Percentiles rank a stretch among this genome's conserved stretches.
Evolutionary conservation across 2,797 vertebrate species (phyloP).

Genomic region (Decapterus maruadsi): DNA sequence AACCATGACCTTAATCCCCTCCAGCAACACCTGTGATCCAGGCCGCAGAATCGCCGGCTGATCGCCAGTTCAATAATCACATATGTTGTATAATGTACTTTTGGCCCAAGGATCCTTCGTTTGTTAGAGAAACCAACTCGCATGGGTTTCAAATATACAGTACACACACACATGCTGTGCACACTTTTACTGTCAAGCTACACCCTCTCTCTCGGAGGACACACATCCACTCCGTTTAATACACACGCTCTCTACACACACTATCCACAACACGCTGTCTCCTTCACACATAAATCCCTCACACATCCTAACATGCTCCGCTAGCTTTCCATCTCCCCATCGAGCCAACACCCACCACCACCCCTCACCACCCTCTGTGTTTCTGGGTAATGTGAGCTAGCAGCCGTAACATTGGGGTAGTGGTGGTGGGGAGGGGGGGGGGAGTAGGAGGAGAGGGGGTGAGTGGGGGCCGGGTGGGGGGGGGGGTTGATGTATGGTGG

Average conservation of each 20-base stretch:
- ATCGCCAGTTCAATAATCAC: not conserved
- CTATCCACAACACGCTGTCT: slow-evolving; percentile 55
- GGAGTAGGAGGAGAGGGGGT: not conserved
- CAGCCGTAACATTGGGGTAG: slow-evolving; percentile 58
- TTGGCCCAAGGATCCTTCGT: slow-evolving; percentile 9
- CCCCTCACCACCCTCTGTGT: slow-evolving; percentile 41
- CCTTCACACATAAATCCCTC: slow-evolving; percentile 76
- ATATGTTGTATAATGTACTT: slow-evolving; percentile 5
- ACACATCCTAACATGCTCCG: slow-evolving; percentile 73
- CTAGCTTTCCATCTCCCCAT: slow-evolving; percentile 68
- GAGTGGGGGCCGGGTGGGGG: not conserved
- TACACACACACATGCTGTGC: not conserved
- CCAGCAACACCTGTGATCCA: not conserved
- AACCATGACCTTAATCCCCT: not conserved
- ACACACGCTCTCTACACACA: slow-evolving; percentile 55
- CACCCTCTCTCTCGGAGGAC: slow-evolving; percentile 37
- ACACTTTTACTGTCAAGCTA: slow-evolving; percentile 44
- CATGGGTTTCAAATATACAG: slow-evolving; percentile 27
- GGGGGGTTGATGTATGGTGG: slow-evolving; percentile 82
- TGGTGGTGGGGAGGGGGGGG: not conserved
- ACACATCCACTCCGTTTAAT: slow-evolving; percentile 52
- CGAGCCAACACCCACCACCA: slow-evolving; percentile 9
- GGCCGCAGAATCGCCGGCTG: not conserved
- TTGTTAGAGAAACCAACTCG: slow-evolving; percentile 8
- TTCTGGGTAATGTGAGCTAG: slow-evolving; percentile 74